phyloP scores from a whole-genome alignment of 92 coral and sea anemone species.

The Palythoa grandiflora region DNA sequence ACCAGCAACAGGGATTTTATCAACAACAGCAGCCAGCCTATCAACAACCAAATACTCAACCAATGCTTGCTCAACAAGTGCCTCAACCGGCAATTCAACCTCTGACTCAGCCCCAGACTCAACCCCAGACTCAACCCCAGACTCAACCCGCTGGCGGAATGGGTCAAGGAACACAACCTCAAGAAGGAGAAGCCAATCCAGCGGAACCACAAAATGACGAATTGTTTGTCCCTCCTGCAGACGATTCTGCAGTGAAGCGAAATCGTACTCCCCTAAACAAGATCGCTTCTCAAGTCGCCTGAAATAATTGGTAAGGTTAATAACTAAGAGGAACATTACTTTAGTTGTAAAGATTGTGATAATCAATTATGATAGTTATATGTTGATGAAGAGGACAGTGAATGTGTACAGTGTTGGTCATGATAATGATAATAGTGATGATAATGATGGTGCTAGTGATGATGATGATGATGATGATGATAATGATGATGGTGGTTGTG shows the following conservation, averaged over 20 bases:
- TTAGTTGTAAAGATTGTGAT: too few relatives aligned
- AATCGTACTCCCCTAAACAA: not conserved
- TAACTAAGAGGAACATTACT: not conserved
- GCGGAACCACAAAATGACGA: constrained; percentile 24
- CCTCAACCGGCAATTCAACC: not conserved
- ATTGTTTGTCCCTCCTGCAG: constrained; percentile 34
- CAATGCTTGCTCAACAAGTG: not conserved
- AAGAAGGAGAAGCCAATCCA: not conserved
- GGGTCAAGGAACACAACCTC: not conserved
- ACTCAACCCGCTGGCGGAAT: not conserved
- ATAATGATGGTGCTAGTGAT: too few relatives aligned
- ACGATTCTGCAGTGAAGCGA: constrained; percentile 20
- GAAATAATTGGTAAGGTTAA: not conserved
- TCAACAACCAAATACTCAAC: not conserved
- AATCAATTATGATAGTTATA: too few relatives aligned
- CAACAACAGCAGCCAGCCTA: constrained; percentile 10
- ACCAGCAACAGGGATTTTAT: not conserved
- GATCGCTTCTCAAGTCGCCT: not conserved
- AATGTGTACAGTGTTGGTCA: too few relatives aligned
- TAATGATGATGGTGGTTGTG: too few relatives aligned
- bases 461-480: too few relatives aligned
- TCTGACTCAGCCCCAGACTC: constrained; percentile 16
- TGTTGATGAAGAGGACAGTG: too few relatives aligned
- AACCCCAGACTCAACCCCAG: not conserved
- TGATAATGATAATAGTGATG: too few relatives aligned